Conservation (phyloP, 2,888 invertebrate genomes). For the Brassicogethes aeneus region DNA sequence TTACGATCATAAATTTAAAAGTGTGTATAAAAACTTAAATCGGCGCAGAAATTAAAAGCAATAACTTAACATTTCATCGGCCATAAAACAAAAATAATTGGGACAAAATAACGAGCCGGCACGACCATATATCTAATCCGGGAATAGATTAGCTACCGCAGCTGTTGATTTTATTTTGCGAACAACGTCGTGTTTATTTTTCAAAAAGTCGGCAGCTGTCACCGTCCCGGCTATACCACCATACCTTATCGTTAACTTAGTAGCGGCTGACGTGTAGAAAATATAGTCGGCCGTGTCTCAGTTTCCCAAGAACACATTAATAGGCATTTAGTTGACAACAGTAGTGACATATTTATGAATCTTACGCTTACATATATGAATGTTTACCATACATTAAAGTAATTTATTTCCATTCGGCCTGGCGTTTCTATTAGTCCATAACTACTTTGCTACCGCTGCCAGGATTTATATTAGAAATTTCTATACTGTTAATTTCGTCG, state of each 20-base stretch:
- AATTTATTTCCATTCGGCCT: conserved; percentile 41
- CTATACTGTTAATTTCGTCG: conserved; percentile 33
- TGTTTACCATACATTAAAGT: conserved; percentile 44
- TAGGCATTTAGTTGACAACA: conserved; percentile 43
- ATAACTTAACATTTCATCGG: conserved; percentile 34
- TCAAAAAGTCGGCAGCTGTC: conserved; percentile 19
- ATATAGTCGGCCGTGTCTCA: conserved; percentile 23
- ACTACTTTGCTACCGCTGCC: conserved; percentile 37
- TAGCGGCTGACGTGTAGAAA: conserved; percentile 24
- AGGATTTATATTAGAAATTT: conserved; percentile 34
- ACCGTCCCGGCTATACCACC: no score
- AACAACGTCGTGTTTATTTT: conserved; percentile 16
- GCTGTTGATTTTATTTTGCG: conserved; percentile 28
- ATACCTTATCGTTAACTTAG: conserved; percentile 12
- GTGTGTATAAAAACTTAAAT: conserved; percentile 11
- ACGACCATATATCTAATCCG: conserved; percentile 34
- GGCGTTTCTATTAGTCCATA: conserved; percentile 43
- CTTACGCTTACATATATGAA: conserved; percentile 41
- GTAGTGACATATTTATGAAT: conserved; percentile 43
- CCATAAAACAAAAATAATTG: conserved; percentile 38
- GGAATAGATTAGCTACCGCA: conserved; percentile 34
- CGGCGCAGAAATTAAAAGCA: conserved; percentile 20
- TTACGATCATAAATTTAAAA: conserved; percentile 3
- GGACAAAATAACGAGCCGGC: conserved; percentile 34
- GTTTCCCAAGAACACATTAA: conserved; percentile 43